These are phyloP conservation scores for Chlamydotis undulata DNA, from an alignment of 2,113 vertebrate genomes.

Conservation along the genomic window DNA sequence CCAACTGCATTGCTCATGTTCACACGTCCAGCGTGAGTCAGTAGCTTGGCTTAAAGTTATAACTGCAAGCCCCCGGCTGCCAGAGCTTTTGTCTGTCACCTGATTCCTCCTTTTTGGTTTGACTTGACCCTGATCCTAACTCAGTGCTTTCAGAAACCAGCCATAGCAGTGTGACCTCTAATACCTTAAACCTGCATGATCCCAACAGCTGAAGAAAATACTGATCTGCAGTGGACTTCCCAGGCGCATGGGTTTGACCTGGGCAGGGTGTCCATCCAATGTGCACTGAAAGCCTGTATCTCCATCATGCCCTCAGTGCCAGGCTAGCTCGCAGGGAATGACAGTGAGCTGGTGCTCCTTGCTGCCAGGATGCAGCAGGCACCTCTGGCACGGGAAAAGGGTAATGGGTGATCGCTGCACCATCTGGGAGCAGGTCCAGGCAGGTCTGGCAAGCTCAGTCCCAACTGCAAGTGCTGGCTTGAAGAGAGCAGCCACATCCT, in stretches of 20 bases:
- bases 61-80: not conserved
- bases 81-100: constrained; percentile 4
- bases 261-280: not conserved
- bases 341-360: not conserved
- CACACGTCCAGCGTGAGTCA: constrained; percentile 52
- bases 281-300: not conserved
- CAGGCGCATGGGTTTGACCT: rapidly evolving
- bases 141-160: not conserved
- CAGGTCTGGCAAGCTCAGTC: not conserved
- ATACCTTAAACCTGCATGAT: rapidly evolving
- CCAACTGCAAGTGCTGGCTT: not conserved
- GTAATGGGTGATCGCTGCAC: rapidly evolving
- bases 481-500: not conserved
- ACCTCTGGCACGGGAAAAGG: not conserved
- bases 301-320: rapidly evolving
- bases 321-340: rapidly evolving
- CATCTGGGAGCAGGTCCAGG: rapidly evolving
- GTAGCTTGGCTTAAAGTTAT: constrained; percentile 13
- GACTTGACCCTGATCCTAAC: not conserved
- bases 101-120: not conserved
- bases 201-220: not conserved
- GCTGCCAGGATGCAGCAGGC: not conserved
- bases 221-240: not conserved
- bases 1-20: constrained; percentile 52
- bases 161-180: not conserved